phyloP scores from a whole-genome alignment of 2,113 vertebrate genomes.

The Equus quagga region DNA sequence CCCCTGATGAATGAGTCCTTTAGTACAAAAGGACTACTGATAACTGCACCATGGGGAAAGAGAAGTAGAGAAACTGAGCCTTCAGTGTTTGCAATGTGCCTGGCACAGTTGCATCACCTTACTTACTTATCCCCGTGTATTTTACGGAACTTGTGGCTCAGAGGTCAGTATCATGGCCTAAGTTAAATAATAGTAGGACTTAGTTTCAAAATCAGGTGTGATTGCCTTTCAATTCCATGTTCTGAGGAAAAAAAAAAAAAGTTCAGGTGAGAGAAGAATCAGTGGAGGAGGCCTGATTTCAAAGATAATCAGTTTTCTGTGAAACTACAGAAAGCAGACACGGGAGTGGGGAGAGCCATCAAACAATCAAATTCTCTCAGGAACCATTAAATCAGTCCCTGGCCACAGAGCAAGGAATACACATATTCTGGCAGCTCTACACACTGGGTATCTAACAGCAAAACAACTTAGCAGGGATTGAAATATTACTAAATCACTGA shows the following conservation, averaged over 20 bases:
- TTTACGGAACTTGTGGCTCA: background rate
- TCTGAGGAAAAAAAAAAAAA: background rate
- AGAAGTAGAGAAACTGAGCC: background rate
- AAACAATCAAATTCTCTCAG: slow-evolving; percentile 56
- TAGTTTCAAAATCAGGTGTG: background rate
- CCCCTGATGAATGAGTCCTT: background rate
- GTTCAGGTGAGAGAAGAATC: background rate
- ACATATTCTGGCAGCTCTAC: background rate
- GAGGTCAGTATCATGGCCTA: background rate
- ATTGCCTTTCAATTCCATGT: background rate
- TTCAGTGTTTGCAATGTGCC: background rate
- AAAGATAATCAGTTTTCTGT: slow-evolving; percentile 17
- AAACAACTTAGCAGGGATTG: slow-evolving; percentile 53
- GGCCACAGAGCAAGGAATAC: slow-evolving; percentile 38
- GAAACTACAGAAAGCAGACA: background rate
- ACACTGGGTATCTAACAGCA: slow-evolving; percentile 6
- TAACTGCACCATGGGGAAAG: background rate
- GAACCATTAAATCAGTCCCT: slow-evolving; percentile 31
- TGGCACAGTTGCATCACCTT: background rate
- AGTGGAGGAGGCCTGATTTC: slow-evolving; percentile 2
- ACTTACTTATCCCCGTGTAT: background rate
- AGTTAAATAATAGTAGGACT: background rate
- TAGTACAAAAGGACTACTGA: background rate
- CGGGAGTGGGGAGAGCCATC: background rate
- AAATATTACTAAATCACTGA: slow-evolving; percentile 64